Base-by-base conservation (phyloP, 2,888 invertebrate genomes). In the Cantharis rufa region DNA sequence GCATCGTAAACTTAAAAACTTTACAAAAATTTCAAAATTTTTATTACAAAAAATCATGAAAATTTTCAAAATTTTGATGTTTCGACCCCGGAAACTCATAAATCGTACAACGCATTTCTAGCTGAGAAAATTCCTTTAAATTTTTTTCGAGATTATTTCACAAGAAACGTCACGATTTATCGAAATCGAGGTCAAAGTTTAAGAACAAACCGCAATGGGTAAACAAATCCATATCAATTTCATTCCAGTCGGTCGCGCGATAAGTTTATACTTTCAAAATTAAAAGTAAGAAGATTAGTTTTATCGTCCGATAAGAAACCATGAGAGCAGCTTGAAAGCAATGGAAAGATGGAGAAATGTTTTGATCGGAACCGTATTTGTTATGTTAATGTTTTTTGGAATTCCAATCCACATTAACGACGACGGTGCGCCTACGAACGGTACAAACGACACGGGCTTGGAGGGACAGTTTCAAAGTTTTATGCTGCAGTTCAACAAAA, bases 401-500 rank as follows among this genome's bases (percentile, higher is more conserved):
- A 87, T 90, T 80, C 90, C 90, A 9, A 87, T 90, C 69, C 85
- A 86, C 81, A 84, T 89, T n/a, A 83, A 85, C 62, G 85, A 86
- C 2, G 82, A 85, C 62, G 85, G 86, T 2, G 83, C 86, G 70
- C 84, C 88, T 21, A 76, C 10, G 11, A 24, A 24, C 24, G 24
- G 79, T 1, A 4, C 68, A 48, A 15, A 21, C 10, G 15, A 63
- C 0, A 16, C 68, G 74, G 74, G 69, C 3, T 15, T 72, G 61
- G 82, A 86, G n/a, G 82, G 83, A 69, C 81, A 89, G 24, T 92
- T 92, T 84, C 81, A 88, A 76, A 84, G 86, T 71, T 92, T 90
- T 80, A 85, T 91, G 15, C 77, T 82, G 13, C 85, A 86, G 64
- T 91, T 88, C 80, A 90, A 91, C 78, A 92, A 91, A 85, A 86